These are phyloP conservation scores for Pluvialis apricaria DNA, from an alignment of 2,113 vertebrate genomes.

Conservation along the genomic window DNA sequence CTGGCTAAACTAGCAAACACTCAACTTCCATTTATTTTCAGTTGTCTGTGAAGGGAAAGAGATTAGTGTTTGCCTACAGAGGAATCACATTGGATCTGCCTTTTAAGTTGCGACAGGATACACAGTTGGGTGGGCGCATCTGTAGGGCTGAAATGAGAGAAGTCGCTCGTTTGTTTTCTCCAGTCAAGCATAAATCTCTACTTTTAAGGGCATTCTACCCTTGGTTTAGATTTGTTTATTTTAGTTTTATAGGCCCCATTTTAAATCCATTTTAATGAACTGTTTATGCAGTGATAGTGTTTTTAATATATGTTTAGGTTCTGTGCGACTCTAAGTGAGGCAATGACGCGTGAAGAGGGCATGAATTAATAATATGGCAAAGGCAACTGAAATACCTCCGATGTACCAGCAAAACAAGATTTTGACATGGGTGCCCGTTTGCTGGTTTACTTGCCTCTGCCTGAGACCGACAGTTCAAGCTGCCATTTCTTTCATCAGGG, in stretches of 20 bases:
- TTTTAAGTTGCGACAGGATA: neutral
- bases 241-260: constrained; percentile 18
- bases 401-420: neutral
- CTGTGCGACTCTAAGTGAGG: neutral
- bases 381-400: neutral
- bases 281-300: constrained; percentile 29
- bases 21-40: constrained; percentile 14
- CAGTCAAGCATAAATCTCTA: constrained; percentile 35
- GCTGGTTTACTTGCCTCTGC: neutral
- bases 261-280: constrained; percentile 47
- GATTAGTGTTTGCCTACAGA: neutral
- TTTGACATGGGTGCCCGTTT: neutral
- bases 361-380: constrained; percentile 33
- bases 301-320: constrained; percentile 53
- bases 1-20: neutral
- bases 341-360: neutral
- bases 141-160: constrained; percentile 1
- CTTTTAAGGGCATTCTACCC: constrained; percentile 46
- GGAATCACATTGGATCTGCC: neutral
- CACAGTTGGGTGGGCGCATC: neutral
- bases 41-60: neutral
- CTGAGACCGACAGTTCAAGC: neutral
- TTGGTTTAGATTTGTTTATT: constrained; percentile 55
- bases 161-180: constrained; percentile 9
- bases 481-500: neutral